A percentile compares a stretch with the other conserved stretches of the same genome.
These are phyloP conservation scores for Bombus affinis DNA, from an alignment of 1,140 invertebrate genomes.

Conservation along the genomic window DNA sequence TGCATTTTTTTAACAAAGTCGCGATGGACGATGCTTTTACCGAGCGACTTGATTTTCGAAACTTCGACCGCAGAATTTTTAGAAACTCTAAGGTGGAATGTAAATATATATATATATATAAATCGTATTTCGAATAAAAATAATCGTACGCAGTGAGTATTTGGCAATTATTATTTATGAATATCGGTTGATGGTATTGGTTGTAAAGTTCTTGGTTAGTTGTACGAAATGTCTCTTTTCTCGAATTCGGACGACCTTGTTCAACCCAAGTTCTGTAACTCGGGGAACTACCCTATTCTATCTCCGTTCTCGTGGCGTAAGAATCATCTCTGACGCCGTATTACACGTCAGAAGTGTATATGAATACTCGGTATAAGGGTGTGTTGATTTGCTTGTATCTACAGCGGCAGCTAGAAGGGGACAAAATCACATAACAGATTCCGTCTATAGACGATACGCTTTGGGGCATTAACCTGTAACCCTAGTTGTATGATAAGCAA, in stretches of 20 bases:
- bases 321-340: neutral
- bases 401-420: neutral
- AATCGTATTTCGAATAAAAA: too few species aligned
- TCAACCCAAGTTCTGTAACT: neutral
- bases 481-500: neutral
- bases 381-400: neutral
- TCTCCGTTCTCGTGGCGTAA: neutral
- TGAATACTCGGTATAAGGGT: neutral
- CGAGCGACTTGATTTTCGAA: neutral
- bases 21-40: neutral
- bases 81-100: neutral
- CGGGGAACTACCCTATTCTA: neutral
- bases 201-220: neutral
- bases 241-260: neutral
- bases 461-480: constrained; percentile 9
- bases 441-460: constrained; percentile 5
- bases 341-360: neutral
- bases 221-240: neutral
- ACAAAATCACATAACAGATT: constrained; percentile 19
- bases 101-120: too few species aligned
- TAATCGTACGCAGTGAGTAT: too few species aligned
- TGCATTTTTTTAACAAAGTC: constrained; percentile 54
- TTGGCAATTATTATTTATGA: too few species aligned
- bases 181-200: too few species aligned
- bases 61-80: neutral